A percentile compares a stretch with the other conserved stretches of the same genome.
These are phyloP conservation scores for Orbicella faveolata DNA, from an alignment of 64 coral and sea anemone genomes.

Conservation along the genomic window DNA sequence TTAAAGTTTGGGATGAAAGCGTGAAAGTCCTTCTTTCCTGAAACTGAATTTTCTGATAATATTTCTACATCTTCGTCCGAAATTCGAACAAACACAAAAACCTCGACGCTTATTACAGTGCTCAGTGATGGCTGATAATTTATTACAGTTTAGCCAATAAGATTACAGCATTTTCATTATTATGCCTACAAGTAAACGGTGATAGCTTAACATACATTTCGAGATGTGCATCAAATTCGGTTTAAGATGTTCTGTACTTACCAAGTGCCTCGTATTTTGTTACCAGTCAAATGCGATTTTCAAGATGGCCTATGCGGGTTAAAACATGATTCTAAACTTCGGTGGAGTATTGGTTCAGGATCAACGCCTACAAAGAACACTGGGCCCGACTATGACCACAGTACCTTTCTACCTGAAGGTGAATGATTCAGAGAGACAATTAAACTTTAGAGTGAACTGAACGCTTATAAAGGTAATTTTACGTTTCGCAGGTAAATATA, in stretches of 20 bases:
- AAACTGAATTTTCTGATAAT: too few relatives aligned
- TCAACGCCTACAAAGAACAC: constrained; percentile 59
- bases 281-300: constrained; percentile 55
- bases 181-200: too few relatives aligned
- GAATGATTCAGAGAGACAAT: neutral
- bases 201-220: too few relatives aligned
- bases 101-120: too few relatives aligned
- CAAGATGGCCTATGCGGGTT: constrained; percentile 38
- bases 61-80: too few relatives aligned
- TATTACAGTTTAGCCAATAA: too few relatives aligned
- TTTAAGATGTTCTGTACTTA: neutral
- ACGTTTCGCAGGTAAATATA: constrained; percentile 37
- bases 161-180: too few relatives aligned
- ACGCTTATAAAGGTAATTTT: neutral
- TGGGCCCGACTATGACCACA: constrained; percentile 57
- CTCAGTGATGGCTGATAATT: too few relatives aligned
- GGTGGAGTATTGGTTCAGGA: constrained; percentile 44
- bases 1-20: too few relatives aligned
- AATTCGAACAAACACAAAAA: too few relatives aligned
- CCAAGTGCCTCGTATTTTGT: neutral
- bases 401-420: constrained; percentile 28
- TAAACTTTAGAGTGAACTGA: neutral
- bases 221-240: too few relatives aligned
- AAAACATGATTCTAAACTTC: constrained; percentile 13
- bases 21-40: too few relatives aligned